Evolutionary conservation across 2,888 invertebrate species (phyloP), one percentile per base, ranked within the genome.

Genomic region (Hecatera dysodea): DNA sequence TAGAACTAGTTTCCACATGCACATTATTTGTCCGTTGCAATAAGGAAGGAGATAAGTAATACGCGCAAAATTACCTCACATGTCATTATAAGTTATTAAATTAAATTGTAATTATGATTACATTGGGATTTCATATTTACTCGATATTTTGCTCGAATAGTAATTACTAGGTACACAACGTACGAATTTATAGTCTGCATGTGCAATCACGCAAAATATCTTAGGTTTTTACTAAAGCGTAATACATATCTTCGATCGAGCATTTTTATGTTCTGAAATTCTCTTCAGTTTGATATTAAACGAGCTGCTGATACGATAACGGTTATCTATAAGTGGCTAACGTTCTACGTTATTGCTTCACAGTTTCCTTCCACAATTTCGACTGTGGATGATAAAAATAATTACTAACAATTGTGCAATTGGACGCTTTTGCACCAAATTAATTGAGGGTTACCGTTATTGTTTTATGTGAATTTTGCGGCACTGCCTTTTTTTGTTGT

Each of bases 271-370:
- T 75, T 57, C 27, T 17, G 65, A 65, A 65, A 74, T 65, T 65
- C 55, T 48, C n/a, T 50, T 46, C 55, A 62, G 17, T 71, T 57
- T 56, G 50, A 76, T 67, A 61, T 69, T 59, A 50, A 76, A 78
- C 78, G 53, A 72, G 63, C 52, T 67, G 59, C 52, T 66, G 65
- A 71, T 36, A 66, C 72, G 81, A 81, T 88, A 89, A 85, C 82
- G 64, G 81, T 84, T 89, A 87, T 89, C 87, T 86, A 67, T 81
- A 83, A 88, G 85, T 86, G 86, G 72, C 61, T 73, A 75, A 75
- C 81, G 77, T 79, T 83, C 76, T 81, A 83, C 70, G 74, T 65
- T 84, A 82, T 84, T 84, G 82, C 80, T 79, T 77, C 78, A 86
- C 73, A 66, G 72, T 82, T 86, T 84, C 85, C 84, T 86, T 72